phyloP scores from a whole-genome alignment of 1,140 invertebrate species.

The Monochamus saltuarius region DNA sequence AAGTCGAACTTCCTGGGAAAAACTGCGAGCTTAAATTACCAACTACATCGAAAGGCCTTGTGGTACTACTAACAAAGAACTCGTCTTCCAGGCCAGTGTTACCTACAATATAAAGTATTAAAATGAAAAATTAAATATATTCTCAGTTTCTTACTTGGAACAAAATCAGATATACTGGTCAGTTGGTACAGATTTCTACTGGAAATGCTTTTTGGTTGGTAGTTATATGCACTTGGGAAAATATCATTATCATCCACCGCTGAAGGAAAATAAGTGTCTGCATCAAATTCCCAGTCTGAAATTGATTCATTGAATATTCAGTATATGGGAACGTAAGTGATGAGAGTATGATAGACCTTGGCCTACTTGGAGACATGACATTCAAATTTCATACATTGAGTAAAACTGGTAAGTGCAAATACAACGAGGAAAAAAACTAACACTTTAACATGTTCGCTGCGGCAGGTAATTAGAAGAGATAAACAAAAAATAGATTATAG shows the following conservation, averaged over 20 bases:
- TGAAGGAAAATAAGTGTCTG: conserved; percentile 35
- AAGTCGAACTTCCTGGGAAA: conserved; percentile 60
- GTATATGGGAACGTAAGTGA: too few relatives aligned
- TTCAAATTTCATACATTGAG: too few relatives aligned
- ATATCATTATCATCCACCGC: conserved; percentile 26
- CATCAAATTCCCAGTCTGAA: conserved; percentile 52
- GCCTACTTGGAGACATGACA: too few relatives aligned
- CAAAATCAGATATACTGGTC: conserved; percentile 26
- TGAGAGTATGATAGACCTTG: too few relatives aligned
- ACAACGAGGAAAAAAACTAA: too few relatives aligned
- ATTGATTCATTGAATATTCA: background rate
- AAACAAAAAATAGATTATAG: too few relatives aligned
- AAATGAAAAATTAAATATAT: background rate
- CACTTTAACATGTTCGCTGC: too few relatives aligned
- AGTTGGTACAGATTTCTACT: conserved; percentile 30
- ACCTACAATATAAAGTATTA: conserved; percentile 12
- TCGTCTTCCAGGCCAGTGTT: conserved; percentile 54
- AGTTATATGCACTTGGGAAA: conserved; percentile 25
- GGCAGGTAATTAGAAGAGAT: too few relatives aligned
- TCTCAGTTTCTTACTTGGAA: conserved; percentile 21
- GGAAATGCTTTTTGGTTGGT: conserved; percentile 25
- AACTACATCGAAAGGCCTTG: conserved; percentile 66
- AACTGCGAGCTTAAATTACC: conserved; percentile 65
- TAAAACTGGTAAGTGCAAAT: too few relatives aligned
- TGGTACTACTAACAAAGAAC: conserved; percentile 71